Base-by-base conservation (phyloP, 1,140 invertebrate species). In the Calliphora vicina region DNA sequence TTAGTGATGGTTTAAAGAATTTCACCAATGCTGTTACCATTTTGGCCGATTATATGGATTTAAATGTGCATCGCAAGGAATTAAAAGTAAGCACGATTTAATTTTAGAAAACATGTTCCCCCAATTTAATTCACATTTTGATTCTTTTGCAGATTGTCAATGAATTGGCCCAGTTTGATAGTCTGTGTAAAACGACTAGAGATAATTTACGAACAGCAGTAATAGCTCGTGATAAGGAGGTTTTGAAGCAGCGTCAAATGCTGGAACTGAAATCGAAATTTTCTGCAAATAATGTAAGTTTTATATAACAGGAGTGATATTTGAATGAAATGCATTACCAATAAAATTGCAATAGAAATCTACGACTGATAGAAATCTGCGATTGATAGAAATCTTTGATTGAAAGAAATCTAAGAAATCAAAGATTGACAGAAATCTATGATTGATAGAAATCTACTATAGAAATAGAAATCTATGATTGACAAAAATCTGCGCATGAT, bases 161-260 rank as follows among this genome's bases (percentile, higher is more conserved):
- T 71, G 93, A 95, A 81, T 89, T 96, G 81, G 93, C 93, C 8
- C 93, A 94, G 84, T 96, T 96, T 85, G 93, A 95, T 86, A 91
- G 91, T 5, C 93, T 95, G 83, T 96, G 95, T 85, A 95, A 95
- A 86, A 92, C 94, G 84, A 93, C 94, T 0, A 92, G 94, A 27
- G 94, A 95, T 76, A 94, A 95, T 88, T 91, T 96, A 0, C 95
- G 95, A 85, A 92, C 93, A 85, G 95, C 94, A 15, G 94, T 95
- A 85, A 92, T 92, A 67, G 93, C 93, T 0, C 91, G 94, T 26
- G 94, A 95, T 82, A 94, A 93, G 86, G 95, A 96, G 89, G 90
- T 95, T 15, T 91, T 92, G 2, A 91, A 93, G 57, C 94, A 94
- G 85, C 93, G 93, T 84, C 87, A 90, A 81, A 86, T 88, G 85